Conservation (phyloP, 2,888 invertebrate genomes). For the Hypolimnas misippus region DNA sequence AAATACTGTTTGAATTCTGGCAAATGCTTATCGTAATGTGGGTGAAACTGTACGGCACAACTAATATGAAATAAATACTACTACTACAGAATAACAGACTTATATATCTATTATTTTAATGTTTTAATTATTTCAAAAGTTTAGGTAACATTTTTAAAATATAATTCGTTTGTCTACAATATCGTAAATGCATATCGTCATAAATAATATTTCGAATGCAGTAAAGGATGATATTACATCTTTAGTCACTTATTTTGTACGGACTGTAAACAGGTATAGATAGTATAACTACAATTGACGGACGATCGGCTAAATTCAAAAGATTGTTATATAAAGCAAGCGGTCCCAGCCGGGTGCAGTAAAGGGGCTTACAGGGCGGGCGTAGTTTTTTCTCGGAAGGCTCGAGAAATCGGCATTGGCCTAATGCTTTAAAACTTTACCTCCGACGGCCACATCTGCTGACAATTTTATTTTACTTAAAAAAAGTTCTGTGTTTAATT, state of each 20-base stretch:
- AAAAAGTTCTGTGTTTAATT: conserved; percentile 41
- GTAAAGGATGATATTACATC: conserved; percentile 1
- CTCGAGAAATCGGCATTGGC: conserved; percentile 63
- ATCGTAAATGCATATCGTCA: no score
- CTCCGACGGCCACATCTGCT: conserved; percentile 73
- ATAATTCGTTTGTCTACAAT: neutral
- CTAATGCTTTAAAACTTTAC: conserved; percentile 59
- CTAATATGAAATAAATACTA: no score
- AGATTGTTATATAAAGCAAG: conserved; percentile 59
- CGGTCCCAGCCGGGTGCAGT: conserved; percentile 42
- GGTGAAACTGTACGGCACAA: no score
- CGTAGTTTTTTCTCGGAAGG: conserved; percentile 78
- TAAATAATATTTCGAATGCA: no score
- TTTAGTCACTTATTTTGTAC: neutral
- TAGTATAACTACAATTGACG: conserved; percentile 58
- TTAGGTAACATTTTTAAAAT: no score
- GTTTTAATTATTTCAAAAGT: no score
- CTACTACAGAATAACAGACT: no score
- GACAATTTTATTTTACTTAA: conserved; percentile 56
- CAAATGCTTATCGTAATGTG: no score
- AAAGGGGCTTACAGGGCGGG: conserved; percentile 51
- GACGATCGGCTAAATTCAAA: conserved; percentile 74
- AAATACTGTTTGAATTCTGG: no score
- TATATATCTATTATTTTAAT: no score
- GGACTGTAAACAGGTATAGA: conserved; percentile 20